Conservation (phyloP, 2,888 invertebrate genomes). For the Polydesmus complanatus region DNA sequence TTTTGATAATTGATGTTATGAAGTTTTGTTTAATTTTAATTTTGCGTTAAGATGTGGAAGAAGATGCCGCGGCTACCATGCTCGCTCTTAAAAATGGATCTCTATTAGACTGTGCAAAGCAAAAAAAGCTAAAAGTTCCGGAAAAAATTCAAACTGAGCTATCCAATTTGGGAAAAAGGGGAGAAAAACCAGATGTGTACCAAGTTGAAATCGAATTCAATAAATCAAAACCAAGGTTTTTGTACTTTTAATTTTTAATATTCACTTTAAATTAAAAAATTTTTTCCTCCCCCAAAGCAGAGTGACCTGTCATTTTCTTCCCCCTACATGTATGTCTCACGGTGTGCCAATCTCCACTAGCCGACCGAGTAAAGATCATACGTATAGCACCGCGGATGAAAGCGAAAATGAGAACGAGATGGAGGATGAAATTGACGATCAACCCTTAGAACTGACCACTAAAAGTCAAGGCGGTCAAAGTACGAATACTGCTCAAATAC, state of each 20-base stretch:
- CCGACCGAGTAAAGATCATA: conserved; percentile 84
- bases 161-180: neutral
- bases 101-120: neutral
- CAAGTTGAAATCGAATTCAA: too few species aligned
- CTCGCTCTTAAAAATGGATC: conserved; percentile 75
- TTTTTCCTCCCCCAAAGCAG: too few species aligned
- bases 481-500: neutral
- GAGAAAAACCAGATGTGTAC: too few species aligned
- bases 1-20: neutral
- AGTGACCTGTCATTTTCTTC: neutral
- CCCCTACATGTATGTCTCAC: neutral
- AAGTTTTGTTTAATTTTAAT: neutral
- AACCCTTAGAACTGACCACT: neutral
- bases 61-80: conserved; percentile 63
- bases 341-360: conserved; percentile 53
- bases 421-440: neutral
- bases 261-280: neutral
- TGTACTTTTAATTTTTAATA: neutral
- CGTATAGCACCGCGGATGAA: conserved; percentile 49
- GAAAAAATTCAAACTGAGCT: neutral
- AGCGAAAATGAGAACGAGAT: conserved; percentile 9
- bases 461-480: neutral
- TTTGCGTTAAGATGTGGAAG: conserved; percentile 35
- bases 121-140: neutral
- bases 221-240: too few species aligned